Conservation (phyloP, 2,797 vertebrate genomes). For the Tokudaia tokunoshimensis region DNA sequence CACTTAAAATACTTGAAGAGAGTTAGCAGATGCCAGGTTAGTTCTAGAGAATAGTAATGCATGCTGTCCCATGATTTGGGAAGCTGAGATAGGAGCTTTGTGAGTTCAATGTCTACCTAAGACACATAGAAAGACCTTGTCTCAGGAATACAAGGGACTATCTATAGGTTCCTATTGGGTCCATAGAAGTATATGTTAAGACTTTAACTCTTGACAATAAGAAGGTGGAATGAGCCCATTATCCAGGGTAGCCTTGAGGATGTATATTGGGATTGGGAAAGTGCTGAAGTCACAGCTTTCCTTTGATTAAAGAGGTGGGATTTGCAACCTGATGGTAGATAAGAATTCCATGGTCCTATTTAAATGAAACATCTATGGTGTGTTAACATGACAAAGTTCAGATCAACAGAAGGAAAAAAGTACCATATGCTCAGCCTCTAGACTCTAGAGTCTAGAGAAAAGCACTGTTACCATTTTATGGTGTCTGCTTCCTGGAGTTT, state of each 20-base stretch:
- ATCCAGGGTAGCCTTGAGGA: background rate
- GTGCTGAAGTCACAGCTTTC: background rate
- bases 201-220: slow-evolving; percentile 22
- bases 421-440: background rate
- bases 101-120: background rate
- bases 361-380: slow-evolving; percentile 9
- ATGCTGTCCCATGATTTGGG: background rate
- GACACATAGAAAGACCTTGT: background rate
- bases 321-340: slow-evolving; percentile 13
- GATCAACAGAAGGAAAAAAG: slow-evolving; percentile 58
- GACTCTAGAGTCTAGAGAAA: slow-evolving; percentile 12
- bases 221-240: slow-evolving; percentile 16
- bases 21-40: background rate
- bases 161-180: slow-evolving; percentile 13
- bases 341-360: slow-evolving; percentile 1
- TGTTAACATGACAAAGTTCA: slow-evolving; percentile 11
- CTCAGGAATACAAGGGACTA: background rate
- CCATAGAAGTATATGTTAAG: slow-evolving; percentile 39
- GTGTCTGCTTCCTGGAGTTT: slow-evolving; percentile 43
- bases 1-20: background rate
- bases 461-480: slow-evolving; percentile 32
- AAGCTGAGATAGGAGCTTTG: background rate
- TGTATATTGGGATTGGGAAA: background rate
- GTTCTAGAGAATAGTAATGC: background rate
- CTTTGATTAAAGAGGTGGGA: background rate